Conservation (phyloP, 2,888 invertebrate species). For the Xiphydria camelus region DNA sequence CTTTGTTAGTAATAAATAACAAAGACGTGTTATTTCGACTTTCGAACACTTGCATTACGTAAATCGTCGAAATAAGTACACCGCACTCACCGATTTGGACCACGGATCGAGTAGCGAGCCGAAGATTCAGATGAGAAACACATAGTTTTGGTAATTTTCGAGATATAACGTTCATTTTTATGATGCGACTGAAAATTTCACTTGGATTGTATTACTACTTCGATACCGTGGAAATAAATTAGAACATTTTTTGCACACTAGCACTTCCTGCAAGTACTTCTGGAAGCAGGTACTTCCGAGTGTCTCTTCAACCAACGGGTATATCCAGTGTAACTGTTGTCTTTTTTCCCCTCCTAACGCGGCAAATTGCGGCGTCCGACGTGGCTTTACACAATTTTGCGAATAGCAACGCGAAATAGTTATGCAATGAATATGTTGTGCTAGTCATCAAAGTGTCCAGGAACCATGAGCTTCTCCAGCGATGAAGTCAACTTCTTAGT, state of each 20-base stretch:
- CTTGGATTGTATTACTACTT: background rate
- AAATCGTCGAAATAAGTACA: no score
- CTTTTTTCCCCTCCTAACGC: constrained; percentile 24
- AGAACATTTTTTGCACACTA: no score
- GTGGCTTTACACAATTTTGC: constrained; percentile 18
- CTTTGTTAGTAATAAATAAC: no score
- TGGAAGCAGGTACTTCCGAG: background rate
- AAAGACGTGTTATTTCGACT: no score
- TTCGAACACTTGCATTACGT: no score
- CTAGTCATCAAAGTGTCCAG: constrained; percentile 30
- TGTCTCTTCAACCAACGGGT: background rate
- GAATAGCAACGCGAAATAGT: constrained; percentile 8
- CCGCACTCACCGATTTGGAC: constrained; percentile 23
- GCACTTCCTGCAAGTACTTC: background rate
- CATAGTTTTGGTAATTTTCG: constrained; percentile 17
- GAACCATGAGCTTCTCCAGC: constrained; percentile 93
- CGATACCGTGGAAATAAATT: background rate
- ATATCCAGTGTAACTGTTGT: background rate
- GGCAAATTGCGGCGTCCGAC: constrained; percentile 37
- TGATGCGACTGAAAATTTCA: background rate
- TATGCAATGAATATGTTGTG: constrained; percentile 35
- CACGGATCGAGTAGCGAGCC: constrained; percentile 8
- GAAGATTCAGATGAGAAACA: background rate
- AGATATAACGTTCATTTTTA: constrained; percentile 19
- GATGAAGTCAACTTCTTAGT: constrained; percentile 99